Evolutionary conservation across 2,888 invertebrate species (phyloP), one percentile per base, ranked within the genome.

Genomic region (Orthonychiurus folsomi): DNA sequence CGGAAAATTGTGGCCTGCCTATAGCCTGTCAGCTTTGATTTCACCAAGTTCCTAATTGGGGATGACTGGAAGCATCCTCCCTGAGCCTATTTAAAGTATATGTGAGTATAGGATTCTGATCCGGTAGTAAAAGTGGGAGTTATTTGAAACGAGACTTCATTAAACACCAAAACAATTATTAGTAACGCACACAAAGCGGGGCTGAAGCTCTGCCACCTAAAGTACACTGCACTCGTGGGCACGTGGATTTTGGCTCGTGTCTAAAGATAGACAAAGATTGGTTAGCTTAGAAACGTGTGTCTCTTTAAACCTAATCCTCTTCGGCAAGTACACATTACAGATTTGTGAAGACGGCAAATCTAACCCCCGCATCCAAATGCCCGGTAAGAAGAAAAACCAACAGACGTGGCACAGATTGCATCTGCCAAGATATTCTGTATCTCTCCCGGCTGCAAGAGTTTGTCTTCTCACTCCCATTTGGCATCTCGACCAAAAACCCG

Each of bases 221-320:
- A n/a, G n/a, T n/a, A n/a, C n/a, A n/a, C n/a, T n/a, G n/a, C n/a
- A n/a, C n/a, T n/a, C n/a, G n/a, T 15, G 23, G 55, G 56, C 56
- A 58, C 56, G 56, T 59, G 64, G 55, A 56, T 56, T 59, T 37
- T 37, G 62, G 64, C 62, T 64, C 64, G 64, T 64, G 64, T 59
- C 62, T 64, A 64, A 62, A 64, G 62, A 64, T 64, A 64, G 64
- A 64, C 54, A 54, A 55, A 23, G 50, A 64, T 58, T 56, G 56
- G 37, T 37, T 37, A 37, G 37, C 9, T 37, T 9, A 37, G 37
- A 37, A 37, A 37, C n/a, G 15, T 37, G 15, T 37, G 37, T 37
- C 37, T 15, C 37, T 37, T 37, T 37, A 37, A 37, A 37, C 37
- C 5, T 15, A 37, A 5, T 37, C n/a, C n/a, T 5, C 37, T 37